phyloP scores from a whole-genome alignment of 2,888 invertebrate species.

The Aradus depressus region DNA sequence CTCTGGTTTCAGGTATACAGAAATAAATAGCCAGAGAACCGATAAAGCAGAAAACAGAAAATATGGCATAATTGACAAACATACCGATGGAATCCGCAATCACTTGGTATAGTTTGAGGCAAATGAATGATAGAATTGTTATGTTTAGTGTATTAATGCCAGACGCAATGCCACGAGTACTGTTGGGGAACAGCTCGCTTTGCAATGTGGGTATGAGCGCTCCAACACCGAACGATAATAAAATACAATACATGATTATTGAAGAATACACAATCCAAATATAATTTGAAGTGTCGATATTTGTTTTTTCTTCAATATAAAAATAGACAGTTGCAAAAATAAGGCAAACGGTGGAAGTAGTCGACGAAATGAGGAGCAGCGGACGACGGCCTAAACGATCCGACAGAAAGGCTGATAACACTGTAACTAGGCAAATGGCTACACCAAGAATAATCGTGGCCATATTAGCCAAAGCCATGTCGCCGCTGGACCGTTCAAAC shows the following conservation, averaged over 20 bases:
- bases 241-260: constrained; percentile 45
- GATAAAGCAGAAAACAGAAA: constrained; percentile 18
- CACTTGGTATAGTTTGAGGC: constrained; percentile 44
- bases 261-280: constrained; percentile 42
- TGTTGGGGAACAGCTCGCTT: constrained; percentile 51
- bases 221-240: constrained; percentile 48
- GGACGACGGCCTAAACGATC: constrained; percentile 27
- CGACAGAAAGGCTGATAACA: constrained; percentile 24
- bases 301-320: constrained; percentile 18
- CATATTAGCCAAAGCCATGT: constrained; percentile 18
- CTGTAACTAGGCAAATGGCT: constrained; percentile 24
- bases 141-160: constrained; percentile 46
- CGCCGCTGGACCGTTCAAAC: constrained; percentile 18
- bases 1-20: constrained; percentile 52
- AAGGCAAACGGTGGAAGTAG: constrained; percentile 19
- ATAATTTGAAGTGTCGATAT: constrained; percentile 35
- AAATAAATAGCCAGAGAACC: constrained; percentile 25
- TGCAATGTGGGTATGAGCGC: constrained; percentile 50
- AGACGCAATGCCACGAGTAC: constrained; percentile 49
- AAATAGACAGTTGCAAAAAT: constrained; percentile 23
- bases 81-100: constrained; percentile 24
- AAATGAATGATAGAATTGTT: constrained; percentile 45
- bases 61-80: constrained; percentile 25
- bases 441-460: constrained; percentile 27
- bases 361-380: constrained; percentile 25